A percentile compares a stretch with the other conserved stretches of the same genome.
These are phyloP conservation scores for Ispidina lecontei DNA, from an alignment of 2,797 vertebrate species.

Conservation along the genomic window DNA sequence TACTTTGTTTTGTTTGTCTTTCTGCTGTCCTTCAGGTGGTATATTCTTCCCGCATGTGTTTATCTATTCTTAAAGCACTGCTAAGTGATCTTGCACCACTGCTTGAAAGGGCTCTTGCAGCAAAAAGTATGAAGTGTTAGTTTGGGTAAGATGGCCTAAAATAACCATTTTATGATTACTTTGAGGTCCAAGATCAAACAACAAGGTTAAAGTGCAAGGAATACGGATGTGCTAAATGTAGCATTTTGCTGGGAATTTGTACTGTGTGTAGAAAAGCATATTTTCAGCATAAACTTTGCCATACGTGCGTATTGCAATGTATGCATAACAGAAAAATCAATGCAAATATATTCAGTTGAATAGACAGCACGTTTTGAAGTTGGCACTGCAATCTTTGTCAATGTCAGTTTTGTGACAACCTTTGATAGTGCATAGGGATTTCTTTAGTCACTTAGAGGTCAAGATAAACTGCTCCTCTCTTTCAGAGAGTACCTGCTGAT, in stretches of 20 bases:
- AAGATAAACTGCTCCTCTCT: slow-evolving; percentile 32
- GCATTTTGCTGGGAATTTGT: background rate
- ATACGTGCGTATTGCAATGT: background rate
- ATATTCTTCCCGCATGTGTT: background rate
- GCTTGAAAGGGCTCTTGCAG: background rate
- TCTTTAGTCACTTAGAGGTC: slow-evolving; percentile 48
- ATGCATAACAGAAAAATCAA: background rate
- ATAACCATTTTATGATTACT: background rate
- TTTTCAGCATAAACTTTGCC: background rate
- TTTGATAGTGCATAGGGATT: slow-evolving; percentile 18
- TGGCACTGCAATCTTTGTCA: background rate
- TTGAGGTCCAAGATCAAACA: background rate
- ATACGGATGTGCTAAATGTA: background rate
- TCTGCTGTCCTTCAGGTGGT: background rate
- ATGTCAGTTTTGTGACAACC: slow-evolving; percentile 25
- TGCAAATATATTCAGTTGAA: slow-evolving; percentile 29
- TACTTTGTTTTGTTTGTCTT: background rate
- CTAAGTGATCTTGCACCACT: background rate
- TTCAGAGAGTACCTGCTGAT: slow-evolving; percentile 32
- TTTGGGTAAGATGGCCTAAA: background rate
- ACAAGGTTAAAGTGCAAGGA: background rate
- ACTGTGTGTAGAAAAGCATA: background rate
- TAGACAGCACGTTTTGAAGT: background rate
- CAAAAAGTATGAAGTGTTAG: background rate
- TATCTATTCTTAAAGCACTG: background rate